phyloP scores from a whole-genome alignment of 2,113 vertebrate species.

The Porphyrio hochstetteri region DNA sequence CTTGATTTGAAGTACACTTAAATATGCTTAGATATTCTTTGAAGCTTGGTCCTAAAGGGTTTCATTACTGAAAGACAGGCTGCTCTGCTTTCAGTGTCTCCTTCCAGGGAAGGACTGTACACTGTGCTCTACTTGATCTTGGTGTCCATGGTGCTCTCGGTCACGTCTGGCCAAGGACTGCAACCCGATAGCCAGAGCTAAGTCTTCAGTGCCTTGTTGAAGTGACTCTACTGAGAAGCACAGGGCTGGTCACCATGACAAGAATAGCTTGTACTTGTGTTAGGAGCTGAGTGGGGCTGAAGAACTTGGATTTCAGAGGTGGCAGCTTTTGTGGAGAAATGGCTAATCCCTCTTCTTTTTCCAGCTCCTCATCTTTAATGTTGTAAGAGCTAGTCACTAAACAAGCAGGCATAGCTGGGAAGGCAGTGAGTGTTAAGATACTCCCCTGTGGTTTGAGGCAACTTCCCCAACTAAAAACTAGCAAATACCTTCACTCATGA shows the following conservation, averaged over 20 bases:
- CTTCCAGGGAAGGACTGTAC: background rate
- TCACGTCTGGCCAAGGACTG: background rate
- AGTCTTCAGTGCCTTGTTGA: background rate
- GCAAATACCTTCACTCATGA: background rate
- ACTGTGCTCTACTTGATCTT: background rate
- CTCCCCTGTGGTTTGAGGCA: background rate
- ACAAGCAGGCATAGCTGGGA: background rate
- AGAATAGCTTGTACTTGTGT: background rate
- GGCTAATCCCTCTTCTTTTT: background rate
- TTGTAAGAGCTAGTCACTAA: background rate
- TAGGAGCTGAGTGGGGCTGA: background rate
- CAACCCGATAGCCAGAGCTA: background rate
- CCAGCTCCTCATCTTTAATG: background rate
- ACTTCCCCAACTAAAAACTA: background rate
- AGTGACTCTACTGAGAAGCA: background rate
- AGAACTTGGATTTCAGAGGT: background rate
- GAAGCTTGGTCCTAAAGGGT: background rate
- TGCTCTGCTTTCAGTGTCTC: background rate
- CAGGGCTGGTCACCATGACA: background rate
- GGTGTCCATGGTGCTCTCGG: accelerated
- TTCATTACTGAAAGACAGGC: background rate
- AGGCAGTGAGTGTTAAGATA: background rate
- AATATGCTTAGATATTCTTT: background rate
- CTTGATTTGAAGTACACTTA: background rate
- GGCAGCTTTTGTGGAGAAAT: background rate